Evolutionary conservation across 2,888 invertebrate genomes (phyloP), one percentile per base, ranked within the genome.

Genomic region (Chirona hameri): DNA sequence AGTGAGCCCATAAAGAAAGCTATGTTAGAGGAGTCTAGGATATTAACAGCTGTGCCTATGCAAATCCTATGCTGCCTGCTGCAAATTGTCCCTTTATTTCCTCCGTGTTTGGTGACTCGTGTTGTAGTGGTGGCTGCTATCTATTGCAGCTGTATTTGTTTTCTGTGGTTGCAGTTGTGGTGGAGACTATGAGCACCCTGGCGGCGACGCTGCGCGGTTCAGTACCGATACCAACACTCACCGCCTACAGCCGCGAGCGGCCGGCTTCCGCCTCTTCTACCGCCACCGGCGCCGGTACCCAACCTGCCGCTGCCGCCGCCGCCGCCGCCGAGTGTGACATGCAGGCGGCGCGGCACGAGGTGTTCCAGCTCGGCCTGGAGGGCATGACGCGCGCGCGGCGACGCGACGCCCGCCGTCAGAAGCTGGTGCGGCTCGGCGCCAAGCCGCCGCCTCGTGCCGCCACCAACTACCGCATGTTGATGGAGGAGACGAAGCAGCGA

Each of bases 361-460:
- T 80, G 55, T 80, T 80, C 80, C 80, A 80, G 29, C 80, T 80
- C 4, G 80, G 80, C 27, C 48, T 80, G 52, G 55, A 55, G 80
- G 80, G 80, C 15, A 52, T 80, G 48, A 52, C 80, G 15, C 80
- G 80, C 14, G 15, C 24, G 80, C 48, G 80, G 10, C 80, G 80
- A 4, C 48, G 18, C 18, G 80, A 80, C 52, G 80, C 52, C 12
- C 80, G 48, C 52, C 27, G 14, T 15, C 48, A 80, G 55, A 27
- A 29, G 27, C 55, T 80, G 80, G 52, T 80, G 46, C n/a, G 55
- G 15, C 80, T 80, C 27, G 80, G 80, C 55, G 80, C 80, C 80
- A 80, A 80, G 29, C 80, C 80, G n/a, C 80, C 80, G 27, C 80
- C 80, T 52, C 48, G 29, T 52, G 15, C 14, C 14, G 80, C 55